phyloP scores from a whole-genome alignment of 2,888 invertebrate genomes.

The Exephanes ischioxanthus region DNA sequence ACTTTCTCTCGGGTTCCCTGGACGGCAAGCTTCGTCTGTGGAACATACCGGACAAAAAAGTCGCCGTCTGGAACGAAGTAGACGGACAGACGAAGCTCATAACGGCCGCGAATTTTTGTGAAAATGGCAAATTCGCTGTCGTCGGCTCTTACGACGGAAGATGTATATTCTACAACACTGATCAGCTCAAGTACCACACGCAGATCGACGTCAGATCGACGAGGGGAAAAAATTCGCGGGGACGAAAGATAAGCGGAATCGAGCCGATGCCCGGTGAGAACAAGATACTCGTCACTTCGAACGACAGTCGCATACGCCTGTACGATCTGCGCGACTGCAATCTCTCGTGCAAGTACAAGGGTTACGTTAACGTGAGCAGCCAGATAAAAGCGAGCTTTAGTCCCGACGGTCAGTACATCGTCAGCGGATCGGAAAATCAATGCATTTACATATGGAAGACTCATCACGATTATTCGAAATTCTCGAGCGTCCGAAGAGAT shows the following conservation, averaged over 20 bases:
- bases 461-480: conserved; percentile 97
- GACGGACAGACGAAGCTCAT: conserved; percentile 97
- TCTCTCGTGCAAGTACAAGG: conserved; percentile 97
- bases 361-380: conserved; percentile 96
- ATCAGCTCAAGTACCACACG: conserved; percentile 99
- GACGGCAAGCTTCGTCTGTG: conserved; percentile 99
- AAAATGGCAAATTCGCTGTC: conserved; percentile 99
- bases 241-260: conserved; percentile 98
- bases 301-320: conserved; percentile 97
- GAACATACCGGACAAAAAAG: conserved; percentile 99
- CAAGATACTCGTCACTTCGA: conserved; percentile 98
- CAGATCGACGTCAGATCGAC: conserved; percentile 98
- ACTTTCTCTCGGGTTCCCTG: conserved; percentile 98
- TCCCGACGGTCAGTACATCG: conserved; percentile 98
- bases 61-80: conserved; percentile 98
- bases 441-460: conserved; percentile 99
- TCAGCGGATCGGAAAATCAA: conserved; percentile 98
- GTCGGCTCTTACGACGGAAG: conserved; percentile 99
- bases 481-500: conserved; percentile 96
- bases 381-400: conserved; percentile 99
- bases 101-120: conserved; percentile 98
- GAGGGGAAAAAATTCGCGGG: conserved; percentile 97
- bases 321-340: conserved; percentile 98
- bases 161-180: conserved; percentile 99
- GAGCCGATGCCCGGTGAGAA: conserved; percentile 98